Base-by-base conservation (phyloP, 2,797 vertebrate species). In the Enteromius argenteus region DNA sequence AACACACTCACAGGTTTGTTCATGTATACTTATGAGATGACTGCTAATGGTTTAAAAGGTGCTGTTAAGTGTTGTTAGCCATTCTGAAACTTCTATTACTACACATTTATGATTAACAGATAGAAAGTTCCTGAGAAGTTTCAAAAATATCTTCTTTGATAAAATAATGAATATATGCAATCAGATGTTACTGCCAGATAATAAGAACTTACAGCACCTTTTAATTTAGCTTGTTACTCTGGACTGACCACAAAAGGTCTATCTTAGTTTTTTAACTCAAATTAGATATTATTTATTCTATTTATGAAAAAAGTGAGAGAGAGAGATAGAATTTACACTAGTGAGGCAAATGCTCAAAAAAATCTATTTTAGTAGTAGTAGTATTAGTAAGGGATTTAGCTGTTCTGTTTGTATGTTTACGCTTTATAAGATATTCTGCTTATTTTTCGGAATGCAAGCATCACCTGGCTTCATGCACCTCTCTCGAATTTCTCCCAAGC, bases 371-470 rank as follows among this genome's bases (percentile, higher is more conserved):
- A 53, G 74, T 82, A 87, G 11, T 44, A 11, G 42, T 13, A 44
- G 42, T 3, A 39, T 1, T 39, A 44, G 83, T 81, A 53, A 53
- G 14, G 4, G 13, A 58, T 76, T 76, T 42, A 56, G 73, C 15
- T 35, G n/a, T 60, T 76, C n/a, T 42, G 13, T 76, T 42, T 42
- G 35, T 58, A n/a, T 76, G 51, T 17, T 17, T 58, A 86, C 72
- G 53, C 79, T 64, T 73, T 60, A 86, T 27, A 68, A 78, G 72
- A 82, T 73, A 78, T 79, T 66, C 85, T 83, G 58, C 67, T 84
- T 80, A 76, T 87, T 89, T 86, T 85, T 85, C 73, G 73, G 51
- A 85, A 85, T 81, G 84, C 53, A 67, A 71, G 64, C 66, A 84
- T 86, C 73, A 84, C 86, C 44, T 62, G 44, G 74, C 83, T 85